Conservation (phyloP, 2,797 vertebrate species). For the Rhynchotus rufescens region DNA sequence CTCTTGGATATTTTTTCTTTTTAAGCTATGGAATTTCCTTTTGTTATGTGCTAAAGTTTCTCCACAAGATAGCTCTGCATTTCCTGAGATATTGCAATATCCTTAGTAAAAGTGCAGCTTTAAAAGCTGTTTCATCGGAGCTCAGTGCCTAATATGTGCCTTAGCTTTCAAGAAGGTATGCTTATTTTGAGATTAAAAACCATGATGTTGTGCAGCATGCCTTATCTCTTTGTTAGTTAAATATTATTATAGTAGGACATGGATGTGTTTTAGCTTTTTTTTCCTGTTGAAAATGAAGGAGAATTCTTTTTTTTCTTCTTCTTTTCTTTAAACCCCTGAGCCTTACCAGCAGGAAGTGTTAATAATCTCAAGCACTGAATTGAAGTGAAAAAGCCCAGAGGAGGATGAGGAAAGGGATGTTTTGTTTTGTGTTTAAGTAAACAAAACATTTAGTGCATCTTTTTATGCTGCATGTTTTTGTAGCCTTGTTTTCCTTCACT, state of each 20-base stretch:
- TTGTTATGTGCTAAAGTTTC: neutral
- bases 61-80: neutral
- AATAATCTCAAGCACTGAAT: neutral
- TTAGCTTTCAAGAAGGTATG: neutral
- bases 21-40: neutral
- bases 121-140: neutral
- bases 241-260: neutral
- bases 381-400: neutral
- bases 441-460: neutral
- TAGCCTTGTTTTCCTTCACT: neutral
- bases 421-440: neutral
- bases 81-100: neutral
- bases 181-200: neutral
- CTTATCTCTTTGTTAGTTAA: neutral
- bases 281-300: neutral
- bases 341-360: neutral
- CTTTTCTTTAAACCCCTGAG: neutral
- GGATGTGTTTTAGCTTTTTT: neutral
- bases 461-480: neutral
- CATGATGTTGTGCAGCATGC: neutral
- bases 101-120: neutral
- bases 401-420: neutral
- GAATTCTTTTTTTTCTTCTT: neutral
- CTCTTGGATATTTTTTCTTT: neutral
- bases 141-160: accelerated